phyloP scores from a whole-genome alignment of 2,797 vertebrate genomes.

The Hoplostethus mediterraneus region DNA sequence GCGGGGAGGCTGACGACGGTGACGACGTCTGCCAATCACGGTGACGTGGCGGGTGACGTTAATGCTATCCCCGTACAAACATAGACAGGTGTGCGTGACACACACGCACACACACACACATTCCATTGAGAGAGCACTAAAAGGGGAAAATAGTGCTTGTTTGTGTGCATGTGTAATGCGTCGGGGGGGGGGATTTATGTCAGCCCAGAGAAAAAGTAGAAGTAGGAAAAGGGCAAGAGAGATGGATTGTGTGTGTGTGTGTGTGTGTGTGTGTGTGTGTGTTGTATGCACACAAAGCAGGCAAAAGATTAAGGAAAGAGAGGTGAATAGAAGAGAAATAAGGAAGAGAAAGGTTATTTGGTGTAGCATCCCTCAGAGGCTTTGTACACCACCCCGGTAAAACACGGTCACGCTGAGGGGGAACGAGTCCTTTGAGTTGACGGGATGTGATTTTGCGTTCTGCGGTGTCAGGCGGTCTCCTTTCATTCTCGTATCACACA shows the following conservation, averaged over 20 bases:
- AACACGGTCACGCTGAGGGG: conserved; percentile 19
- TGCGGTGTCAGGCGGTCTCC: conserved; percentile 26
- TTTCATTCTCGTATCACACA: conserved; percentile 12
- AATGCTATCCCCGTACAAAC: background rate
- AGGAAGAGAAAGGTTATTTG: conserved; percentile 43
- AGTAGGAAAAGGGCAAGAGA: conserved; percentile 20
- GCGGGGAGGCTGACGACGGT: background rate
- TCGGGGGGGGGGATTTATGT: conserved; percentile 27
- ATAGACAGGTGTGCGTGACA: background rate
- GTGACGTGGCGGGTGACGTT: background rate
- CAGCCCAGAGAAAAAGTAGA: background rate
- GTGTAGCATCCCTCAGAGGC: conserved; percentile 11
- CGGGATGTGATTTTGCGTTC: conserved; percentile 35
- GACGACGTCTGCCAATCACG: too few species aligned
- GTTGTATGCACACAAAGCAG: conserved; percentile 1
- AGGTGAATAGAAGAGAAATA: conserved; percentile 35
- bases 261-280: background rate
- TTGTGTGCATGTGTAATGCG: conserved; percentile 16
- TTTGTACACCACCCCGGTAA: conserved; percentile 12
- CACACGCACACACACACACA: background rate
- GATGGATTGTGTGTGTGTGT: conserved; percentile 2
- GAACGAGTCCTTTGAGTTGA: conserved; percentile 36
- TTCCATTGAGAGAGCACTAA: background rate
- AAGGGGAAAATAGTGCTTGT: background rate
- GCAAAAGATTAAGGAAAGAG: conserved; percentile 35